Percentiles rank a stretch among this genome's conserved stretches.
These are phyloP conservation scores for Myotis planiceps DNA, from an alignment of 2,797 vertebrate genomes.

Conservation along the genomic window DNA sequence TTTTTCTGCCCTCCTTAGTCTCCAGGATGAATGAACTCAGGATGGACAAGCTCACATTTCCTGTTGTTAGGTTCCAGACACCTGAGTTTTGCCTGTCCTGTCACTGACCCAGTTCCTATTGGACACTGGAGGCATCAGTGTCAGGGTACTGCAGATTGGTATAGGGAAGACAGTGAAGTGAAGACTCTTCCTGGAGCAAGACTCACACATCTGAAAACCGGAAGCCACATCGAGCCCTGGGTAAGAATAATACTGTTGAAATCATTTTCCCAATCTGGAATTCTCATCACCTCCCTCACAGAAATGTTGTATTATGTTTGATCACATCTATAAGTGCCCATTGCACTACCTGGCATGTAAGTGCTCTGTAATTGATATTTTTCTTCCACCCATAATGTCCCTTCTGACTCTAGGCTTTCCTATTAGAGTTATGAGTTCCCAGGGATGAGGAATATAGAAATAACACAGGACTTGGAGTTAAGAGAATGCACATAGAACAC, in stretches of 20 bases:
- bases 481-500: neutral
- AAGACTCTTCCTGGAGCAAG: neutral
- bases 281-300: neutral
- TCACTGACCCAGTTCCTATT: neutral
- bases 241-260: neutral
- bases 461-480: neutral
- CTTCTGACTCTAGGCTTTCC: conserved; percentile 12
- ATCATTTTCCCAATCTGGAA: conserved; percentile 4
- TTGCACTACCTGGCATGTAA: neutral
- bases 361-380: neutral
- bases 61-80: neutral
- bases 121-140: neutral
- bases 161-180: neutral
- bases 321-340: neutral
- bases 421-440: neutral
- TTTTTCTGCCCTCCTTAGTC: neutral
- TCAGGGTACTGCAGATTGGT: neutral
- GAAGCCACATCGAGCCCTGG: neutral
- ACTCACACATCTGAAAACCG: conserved; percentile 17
- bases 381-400: neutral
- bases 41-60: neutral
- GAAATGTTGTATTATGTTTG: neutral
- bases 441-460: neutral
- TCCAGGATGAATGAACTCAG: neutral
- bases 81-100: neutral